phyloP scores from a whole-genome alignment of 2,113 vertebrate genomes.

The Hymenochirus boettgeri region DNA sequence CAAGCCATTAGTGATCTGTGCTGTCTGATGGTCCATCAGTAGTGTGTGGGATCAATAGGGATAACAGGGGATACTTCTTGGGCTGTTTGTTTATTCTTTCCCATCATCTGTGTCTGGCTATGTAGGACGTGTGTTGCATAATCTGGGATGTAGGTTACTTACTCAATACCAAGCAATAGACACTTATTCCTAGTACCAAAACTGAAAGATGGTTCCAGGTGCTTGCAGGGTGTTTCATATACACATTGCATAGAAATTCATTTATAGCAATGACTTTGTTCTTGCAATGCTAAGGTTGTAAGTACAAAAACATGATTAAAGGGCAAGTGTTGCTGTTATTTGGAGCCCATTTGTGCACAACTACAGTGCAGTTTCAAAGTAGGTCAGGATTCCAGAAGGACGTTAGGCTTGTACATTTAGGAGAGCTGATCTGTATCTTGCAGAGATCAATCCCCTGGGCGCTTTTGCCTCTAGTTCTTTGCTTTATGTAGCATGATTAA shows the following conservation, averaged over 20 bases:
- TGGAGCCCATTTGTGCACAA: neutral
- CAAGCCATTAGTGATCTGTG: neutral
- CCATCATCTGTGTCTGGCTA: neutral
- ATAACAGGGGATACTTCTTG: too few relatives aligned
- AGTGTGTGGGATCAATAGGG: neutral
- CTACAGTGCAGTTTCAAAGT: constrained; percentile 24
- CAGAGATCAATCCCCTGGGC: constrained; percentile 24
- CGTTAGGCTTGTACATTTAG: constrained; percentile 12
- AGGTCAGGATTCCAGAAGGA: constrained; percentile 39
- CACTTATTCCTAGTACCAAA: too few relatives aligned
- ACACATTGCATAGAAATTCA: too few relatives aligned
- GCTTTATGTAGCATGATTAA: constrained; percentile 21
- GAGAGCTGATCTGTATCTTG: constrained; percentile 20
- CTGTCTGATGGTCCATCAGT: neutral
- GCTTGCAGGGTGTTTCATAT: too few relatives aligned
- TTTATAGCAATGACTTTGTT: neutral
- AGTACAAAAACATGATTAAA: neutral
- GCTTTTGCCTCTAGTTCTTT: constrained; percentile 9
- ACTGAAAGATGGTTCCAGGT: too few relatives aligned
- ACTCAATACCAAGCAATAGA: neutral
- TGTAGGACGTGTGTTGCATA: neutral
- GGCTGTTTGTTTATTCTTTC: too few relatives aligned
- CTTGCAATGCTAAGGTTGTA: neutral
- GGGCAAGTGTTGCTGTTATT: neutral
- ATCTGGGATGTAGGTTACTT: neutral